A percentile compares a stretch with the other conserved stretches of the same genome.
These are phyloP conservation scores for Achatina immaculata DNA, from an alignment of 1,140 invertebrate genomes.

Conservation along the genomic window DNA sequence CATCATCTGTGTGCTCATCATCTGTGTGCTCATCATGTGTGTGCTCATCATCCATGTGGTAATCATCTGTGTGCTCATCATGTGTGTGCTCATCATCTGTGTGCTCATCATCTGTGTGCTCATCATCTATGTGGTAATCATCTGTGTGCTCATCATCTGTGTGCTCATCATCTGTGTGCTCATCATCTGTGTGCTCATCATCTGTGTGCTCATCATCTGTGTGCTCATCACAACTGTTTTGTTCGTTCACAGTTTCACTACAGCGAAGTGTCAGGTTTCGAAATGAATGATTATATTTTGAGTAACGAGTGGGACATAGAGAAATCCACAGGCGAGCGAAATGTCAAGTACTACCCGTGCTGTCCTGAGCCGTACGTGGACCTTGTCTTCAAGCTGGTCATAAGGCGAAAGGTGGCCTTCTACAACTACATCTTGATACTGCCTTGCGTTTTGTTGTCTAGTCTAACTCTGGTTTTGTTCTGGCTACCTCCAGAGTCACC, in stretches of 20 bases:
- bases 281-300: constrained; percentile 67
- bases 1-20: too few species aligned
- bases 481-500: constrained; percentile 73
- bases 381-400: constrained; percentile 66
- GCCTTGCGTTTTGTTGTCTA: constrained; percentile 70
- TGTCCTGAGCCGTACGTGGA: constrained; percentile 71
- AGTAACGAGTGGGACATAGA: constrained; percentile 72
- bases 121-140: too few species aligned
- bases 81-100: too few species aligned
- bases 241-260: constrained; percentile 48
- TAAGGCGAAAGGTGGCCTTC: constrained; percentile 69
- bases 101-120: too few species aligned
- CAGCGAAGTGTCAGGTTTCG: constrained; percentile 58
- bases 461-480: constrained; percentile 70
- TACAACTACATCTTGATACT: constrained; percentile 72
- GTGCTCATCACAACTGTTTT: too few species aligned
- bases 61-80: too few species aligned
- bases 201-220: too few species aligned
- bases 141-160: too few species aligned
- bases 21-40: too few species aligned
- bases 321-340: constrained; percentile 54
- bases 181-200: too few species aligned
- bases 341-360: constrained; percentile 68
- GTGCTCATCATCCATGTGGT: too few species aligned
- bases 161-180: too few species aligned